Percentiles rank a stretch among this genome's conserved stretches.
These are phyloP conservation scores for Brachionus sp. DNA, from an alignment of 1,140 invertebrate species.

Conservation along the genomic window DNA sequence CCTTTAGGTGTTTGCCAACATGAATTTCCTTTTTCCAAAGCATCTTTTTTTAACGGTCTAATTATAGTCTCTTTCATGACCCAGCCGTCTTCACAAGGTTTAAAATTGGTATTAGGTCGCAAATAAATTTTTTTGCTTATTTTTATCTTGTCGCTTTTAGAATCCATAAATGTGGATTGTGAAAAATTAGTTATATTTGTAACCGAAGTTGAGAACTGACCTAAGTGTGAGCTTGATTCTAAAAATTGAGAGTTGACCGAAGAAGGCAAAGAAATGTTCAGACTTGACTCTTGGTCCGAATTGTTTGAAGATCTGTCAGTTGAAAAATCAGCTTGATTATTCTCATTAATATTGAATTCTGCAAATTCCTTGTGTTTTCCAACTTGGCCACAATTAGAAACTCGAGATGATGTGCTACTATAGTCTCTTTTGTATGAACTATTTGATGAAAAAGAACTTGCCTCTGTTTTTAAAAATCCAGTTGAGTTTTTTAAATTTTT, in stretches of 20 bases:
- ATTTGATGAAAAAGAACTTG: not conserved
- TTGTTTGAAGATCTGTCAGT: not conserved
- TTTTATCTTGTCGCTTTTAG: not conserved
- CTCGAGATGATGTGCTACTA: not conserved
- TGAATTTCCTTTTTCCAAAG: not conserved
- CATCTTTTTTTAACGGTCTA: not conserved
- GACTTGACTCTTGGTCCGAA: not conserved
- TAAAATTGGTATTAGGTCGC: not conserved
- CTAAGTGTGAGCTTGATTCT: not conserved
- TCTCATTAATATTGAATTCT: not conserved
- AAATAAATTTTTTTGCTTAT: not conserved
- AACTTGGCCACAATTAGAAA: not conserved
- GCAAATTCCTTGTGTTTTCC: not conserved
- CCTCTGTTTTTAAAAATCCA: not conserved
- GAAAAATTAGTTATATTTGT: not conserved
- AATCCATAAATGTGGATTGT: not conserved
- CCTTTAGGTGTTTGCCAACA: not conserved
- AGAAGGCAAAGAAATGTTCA: conserved; percentile 11
- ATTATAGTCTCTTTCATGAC: not conserved
- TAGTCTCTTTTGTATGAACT: not conserved
- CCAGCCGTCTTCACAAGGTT: not conserved
- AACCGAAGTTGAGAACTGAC: not conserved
- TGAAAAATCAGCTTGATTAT: not conserved
- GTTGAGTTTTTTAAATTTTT: not conserved
- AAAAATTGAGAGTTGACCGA: not conserved